Conservation (phyloP, 2,888 invertebrate genomes). For the Athalia circularis region DNA sequence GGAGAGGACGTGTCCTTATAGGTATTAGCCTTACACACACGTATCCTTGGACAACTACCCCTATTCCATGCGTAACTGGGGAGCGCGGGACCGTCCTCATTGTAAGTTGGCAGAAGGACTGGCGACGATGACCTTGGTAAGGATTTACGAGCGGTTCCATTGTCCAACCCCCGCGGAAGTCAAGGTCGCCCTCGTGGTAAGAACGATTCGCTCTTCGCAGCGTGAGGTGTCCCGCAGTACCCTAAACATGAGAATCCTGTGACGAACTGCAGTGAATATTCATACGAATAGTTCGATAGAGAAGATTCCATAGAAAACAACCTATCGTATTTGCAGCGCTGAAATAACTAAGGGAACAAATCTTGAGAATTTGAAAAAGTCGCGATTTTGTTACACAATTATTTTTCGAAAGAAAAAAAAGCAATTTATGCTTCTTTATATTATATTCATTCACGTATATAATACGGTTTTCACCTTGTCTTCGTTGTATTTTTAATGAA, state of each 20-base stretch:
- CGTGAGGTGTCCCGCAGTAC: conserved; percentile 66
- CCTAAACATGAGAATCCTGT: conserved; percentile 64
- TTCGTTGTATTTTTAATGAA: background rate
- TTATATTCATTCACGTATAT: background rate
- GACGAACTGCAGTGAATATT: conserved; percentile 54
- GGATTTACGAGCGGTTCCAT: conserved; percentile 68
- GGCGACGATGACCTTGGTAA: conserved; percentile 65
- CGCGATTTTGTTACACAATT: too few relatives aligned
- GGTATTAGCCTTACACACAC: background rate
- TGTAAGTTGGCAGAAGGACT: conserved; percentile 46
- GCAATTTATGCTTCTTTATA: background rate
- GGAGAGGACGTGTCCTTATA: background rate
- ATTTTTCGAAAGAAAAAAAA: too few relatives aligned
- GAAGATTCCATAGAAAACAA: too few relatives aligned
- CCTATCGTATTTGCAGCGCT: too few relatives aligned
- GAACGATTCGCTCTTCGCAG: conserved; percentile 64
- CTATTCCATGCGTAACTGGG: conserved; percentile 24
- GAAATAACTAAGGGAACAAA: too few relatives aligned
- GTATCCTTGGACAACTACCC: background rate
- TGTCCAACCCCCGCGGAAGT: conserved; percentile 63
- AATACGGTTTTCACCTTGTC: background rate
- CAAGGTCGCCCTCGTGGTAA: conserved; percentile 65
- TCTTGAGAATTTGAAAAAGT: too few relatives aligned
- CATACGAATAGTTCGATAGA: background rate
- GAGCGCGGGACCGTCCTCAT: conserved; percentile 24